These are phyloP conservation scores for Polyploca ridens DNA, from an alignment of 2,888 invertebrate species.

Conservation along the genomic window DNA sequence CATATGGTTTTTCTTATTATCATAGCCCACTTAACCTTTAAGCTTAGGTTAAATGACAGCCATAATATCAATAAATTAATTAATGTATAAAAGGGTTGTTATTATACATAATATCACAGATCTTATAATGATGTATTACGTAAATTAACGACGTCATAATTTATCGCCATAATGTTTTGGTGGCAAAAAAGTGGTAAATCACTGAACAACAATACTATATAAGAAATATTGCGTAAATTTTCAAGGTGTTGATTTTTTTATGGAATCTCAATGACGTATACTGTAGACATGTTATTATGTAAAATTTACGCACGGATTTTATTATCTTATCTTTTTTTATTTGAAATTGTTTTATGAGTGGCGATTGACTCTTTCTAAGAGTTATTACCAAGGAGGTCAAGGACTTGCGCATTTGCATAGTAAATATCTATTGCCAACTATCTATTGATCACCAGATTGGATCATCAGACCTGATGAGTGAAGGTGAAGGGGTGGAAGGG, in stretches of 20 bases:
- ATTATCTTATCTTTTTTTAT: not conserved
- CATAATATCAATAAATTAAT: not conserved
- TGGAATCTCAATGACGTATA: not conserved
- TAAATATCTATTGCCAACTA: no score
- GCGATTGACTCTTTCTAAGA: no score
- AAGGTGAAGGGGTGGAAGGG: no score
- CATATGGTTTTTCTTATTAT: no score
- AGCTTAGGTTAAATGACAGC: no score
- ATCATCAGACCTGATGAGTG: no score
- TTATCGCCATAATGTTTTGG: not conserved
- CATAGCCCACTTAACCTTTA: no score
- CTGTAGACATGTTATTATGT: not conserved
- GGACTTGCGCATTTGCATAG: no score
- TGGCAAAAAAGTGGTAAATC: conserved; percentile 1
- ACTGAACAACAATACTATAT: not conserved
- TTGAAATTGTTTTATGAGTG: not conserved
- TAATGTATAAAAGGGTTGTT: not conserved
- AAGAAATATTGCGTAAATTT: not conserved
- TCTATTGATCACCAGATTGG: no score
- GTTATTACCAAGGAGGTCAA: no score
- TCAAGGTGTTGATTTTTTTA: not conserved
- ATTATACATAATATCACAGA: no score
- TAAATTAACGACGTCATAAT: not conserved
- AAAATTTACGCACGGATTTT: not conserved
- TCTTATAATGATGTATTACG: not conserved